Percentiles rank a stretch among this genome's conserved stretches.
These are phyloP conservation scores for Asbolus verrucosus DNA, from an alignment of 1,140 invertebrate genomes.

Conservation along the genomic window DNA sequence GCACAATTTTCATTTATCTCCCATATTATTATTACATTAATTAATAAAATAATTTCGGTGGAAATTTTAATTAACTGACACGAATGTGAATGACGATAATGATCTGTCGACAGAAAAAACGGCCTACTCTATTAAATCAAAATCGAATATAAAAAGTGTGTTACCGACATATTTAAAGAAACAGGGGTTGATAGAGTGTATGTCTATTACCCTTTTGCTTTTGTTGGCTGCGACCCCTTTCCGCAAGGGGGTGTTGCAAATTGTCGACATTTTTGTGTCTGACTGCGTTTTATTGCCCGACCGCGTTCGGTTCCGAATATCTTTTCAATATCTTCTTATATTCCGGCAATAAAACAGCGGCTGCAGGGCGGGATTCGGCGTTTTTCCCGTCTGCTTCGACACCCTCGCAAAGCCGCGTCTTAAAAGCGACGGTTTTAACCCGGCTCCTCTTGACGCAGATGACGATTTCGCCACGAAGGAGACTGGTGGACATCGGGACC, in stretches of 20 bases:
- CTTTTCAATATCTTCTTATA: slow-evolving; percentile 46
- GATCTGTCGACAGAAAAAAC: slow-evolving; percentile 1
- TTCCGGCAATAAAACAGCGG: slow-evolving; percentile 23
- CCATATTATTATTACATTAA: slow-evolving; percentile 28
- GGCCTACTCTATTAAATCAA: slow-evolving; percentile 48
- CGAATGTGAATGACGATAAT: background rate
- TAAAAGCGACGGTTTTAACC: too few relatives aligned
- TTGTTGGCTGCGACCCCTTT: slow-evolving; percentile 45
- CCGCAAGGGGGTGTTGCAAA: slow-evolving; percentile 53
- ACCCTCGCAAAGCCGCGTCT: too few relatives aligned
- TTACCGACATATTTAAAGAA: slow-evolving; percentile 44
- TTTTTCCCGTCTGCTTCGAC: too few relatives aligned
- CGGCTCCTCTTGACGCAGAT: too few relatives aligned
- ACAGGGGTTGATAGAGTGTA: slow-evolving; percentile 40
- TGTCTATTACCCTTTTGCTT: slow-evolving; percentile 48
- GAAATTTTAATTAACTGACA: slow-evolving; percentile 35
- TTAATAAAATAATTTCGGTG: slow-evolving; percentile 33
- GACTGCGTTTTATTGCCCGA: slow-evolving; percentile 55
- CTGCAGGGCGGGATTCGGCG: slow-evolving; percentile 12
- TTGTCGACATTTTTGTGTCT: slow-evolving; percentile 53
- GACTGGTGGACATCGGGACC: too few relatives aligned
- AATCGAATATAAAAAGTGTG: slow-evolving; percentile 49
- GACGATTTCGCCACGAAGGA: too few relatives aligned
- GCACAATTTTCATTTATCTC: background rate
- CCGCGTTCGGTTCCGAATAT: slow-evolving; percentile 50